Evolutionary conservation across 2,113 vertebrate species (phyloP), one percentile per base, ranked within the genome.

Genomic region (Corythaeola cristata): DNA sequence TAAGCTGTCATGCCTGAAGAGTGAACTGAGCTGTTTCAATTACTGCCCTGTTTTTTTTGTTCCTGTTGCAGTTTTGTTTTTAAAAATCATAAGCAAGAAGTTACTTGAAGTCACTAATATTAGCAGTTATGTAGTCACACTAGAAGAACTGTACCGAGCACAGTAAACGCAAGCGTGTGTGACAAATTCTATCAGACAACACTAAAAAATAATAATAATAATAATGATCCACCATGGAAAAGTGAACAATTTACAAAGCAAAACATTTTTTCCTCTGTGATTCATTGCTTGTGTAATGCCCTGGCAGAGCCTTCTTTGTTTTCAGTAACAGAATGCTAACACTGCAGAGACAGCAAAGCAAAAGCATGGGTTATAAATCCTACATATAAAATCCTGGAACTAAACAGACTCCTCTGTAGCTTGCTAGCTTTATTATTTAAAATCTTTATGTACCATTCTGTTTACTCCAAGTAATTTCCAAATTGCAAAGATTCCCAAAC

Each of bases 321-420:
- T 96, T 97, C 95, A 93, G 94, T 93, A 96, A 86, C 93, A 97
- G 96, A 98, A 96, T 93, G 82, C 96, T 96, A 97, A 97, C 93
- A 89, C 92, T 97, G 94, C 95, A 97, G 96, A 96, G 89, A 95
- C 82, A 90, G 83, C 90, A 96, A 94, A 95, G 96, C 90, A 97
- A 95, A 94, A 96, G 95, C 91, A 96, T 67, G 90, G 87, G 88
- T 95, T 96, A 96, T 95, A 96, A 97, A 97, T 97, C 93, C 91
- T 96, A 96, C 88, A 93, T 97, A 95, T 95, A 97, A 97, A 97
- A 97, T 91, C 89, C 87, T 95, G 92, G 87, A 93, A 97, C 79
- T 44, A 91, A 96, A 93, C 0, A 92, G 85, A 88, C 60, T 96
- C 60, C 75, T 92, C 96, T 93, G 35, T 91, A 95, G 94, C 85